Base-by-base conservation (phyloP, 2,888 invertebrate species). In the Caenorhabditis sp. region DNA sequence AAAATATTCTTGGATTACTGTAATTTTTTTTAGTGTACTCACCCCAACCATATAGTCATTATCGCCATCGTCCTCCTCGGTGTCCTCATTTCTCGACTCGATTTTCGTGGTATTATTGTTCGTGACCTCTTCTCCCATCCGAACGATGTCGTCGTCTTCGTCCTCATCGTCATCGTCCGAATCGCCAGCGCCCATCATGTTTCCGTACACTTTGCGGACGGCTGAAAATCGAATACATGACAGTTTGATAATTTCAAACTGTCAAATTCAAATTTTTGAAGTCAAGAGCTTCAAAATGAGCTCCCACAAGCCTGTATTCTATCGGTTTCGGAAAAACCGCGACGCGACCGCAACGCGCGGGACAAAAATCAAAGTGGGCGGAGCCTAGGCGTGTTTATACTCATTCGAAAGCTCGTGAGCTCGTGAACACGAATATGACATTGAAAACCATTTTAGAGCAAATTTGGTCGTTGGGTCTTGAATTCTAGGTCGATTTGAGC, bases 111-210 rank as follows among this genome's bases (percentile, higher is more conserved):
- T 47, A 26, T 51, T 64, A 22, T 31, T 61, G 12, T 38, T 38
- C 12, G 38, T 38, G 10, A 38, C 38, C 26, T 61, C 68, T 10
- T 69, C 77, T 1, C 68, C 82, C 66, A 79, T 63, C 7, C 79
- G n/a, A 14, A 73, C 56, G 31, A 76, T 72, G 10, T 54, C 70
- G 19, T 69, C 70, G 31, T 75, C 75, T 1, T 68, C 69, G 8
- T 75, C 74, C 7, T 81, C 75, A 14, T 82, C 84, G 28, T 86
- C 80, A 16, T 79, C 85, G 31, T 56, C 41, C 19, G 22, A 59
- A n/a, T 89, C 90, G 6, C 91, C 87, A 5, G 87, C 90, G 3
- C 92, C 92, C 31, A 89, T 89, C 89, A 92, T 92, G 82, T 90
- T 92, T 26, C 92, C 92, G 75, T 82, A 88, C 22, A 88, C 87